phyloP scores from a whole-genome alignment of 2,888 invertebrate genomes.

The Agonum fuliginosum region DNA sequence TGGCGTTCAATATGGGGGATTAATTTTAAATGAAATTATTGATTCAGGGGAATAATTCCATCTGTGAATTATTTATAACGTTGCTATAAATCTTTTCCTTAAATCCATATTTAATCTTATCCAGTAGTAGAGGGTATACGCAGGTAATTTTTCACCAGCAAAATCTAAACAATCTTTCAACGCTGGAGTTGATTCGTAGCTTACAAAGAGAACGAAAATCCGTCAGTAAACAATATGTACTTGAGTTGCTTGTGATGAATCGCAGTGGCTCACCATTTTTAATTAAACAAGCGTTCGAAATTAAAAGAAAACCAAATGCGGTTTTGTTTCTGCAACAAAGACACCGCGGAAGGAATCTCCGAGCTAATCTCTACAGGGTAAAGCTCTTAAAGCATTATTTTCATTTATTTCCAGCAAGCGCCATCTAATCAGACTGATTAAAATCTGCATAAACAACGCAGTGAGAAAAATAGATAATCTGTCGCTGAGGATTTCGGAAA shows the following conservation, averaged over 20 bases:
- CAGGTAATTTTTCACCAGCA: constrained; percentile 35
- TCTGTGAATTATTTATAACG: constrained; percentile 37
- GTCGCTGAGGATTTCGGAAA: constrained; percentile 42
- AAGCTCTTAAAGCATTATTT: constrained; percentile 55
- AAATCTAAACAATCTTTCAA: constrained; percentile 35
- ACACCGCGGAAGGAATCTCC: constrained; percentile 8
- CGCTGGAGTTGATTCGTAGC: constrained; percentile 12
- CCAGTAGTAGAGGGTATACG: constrained; percentile 25
- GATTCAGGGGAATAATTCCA: constrained; percentile 28
- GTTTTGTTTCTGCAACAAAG: constrained; percentile 29
- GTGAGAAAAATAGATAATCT: constrained; percentile 55
- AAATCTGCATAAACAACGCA: constrained; percentile 51
- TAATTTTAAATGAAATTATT: constrained; percentile 38
- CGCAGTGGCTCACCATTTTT: constrained; percentile 29
- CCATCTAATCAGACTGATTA: constrained; percentile 45
- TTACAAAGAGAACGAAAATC: not conserved
- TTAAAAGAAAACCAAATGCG: constrained; percentile 51
- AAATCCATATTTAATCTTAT: constrained; percentile 37
- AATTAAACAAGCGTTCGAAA: constrained; percentile 50
- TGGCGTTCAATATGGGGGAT: not conserved
- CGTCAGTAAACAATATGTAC: constrained; percentile 39
- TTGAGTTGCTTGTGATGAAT: constrained; percentile 15
- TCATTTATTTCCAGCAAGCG: constrained; percentile 48
- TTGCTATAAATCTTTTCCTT: constrained; percentile 26
- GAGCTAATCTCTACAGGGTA: constrained; percentile 50